Evolutionary conservation across 1,140 invertebrate species (phyloP).

Genomic region (Campoletis sonorensis): DNA sequence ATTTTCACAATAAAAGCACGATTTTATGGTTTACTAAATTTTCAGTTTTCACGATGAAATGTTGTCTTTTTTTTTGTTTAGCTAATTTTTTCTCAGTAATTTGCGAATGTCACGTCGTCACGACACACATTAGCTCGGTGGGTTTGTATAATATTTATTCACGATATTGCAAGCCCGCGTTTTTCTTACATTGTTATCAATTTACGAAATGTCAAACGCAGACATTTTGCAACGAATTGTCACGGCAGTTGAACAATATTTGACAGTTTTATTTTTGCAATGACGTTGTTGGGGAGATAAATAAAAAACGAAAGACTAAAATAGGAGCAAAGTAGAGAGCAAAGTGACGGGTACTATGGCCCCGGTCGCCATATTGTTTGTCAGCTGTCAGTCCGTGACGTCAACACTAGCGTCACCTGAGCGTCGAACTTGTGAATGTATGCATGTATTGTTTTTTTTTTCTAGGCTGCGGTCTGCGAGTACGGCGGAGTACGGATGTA

Average conservation of each 20-base stretch:
- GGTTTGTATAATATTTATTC: too few relatives aligned
- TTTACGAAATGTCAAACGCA: too few relatives aligned
- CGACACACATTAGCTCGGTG: too few relatives aligned
- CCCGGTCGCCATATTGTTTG: conserved; percentile 15
- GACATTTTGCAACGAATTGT: too few relatives aligned
- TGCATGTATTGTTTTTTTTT: not conserved
- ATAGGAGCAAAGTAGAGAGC: not conserved
- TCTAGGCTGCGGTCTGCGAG: not conserved
- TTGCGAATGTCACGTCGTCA: too few relatives aligned
- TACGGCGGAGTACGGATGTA: not conserved
- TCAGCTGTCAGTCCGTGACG: conserved; percentile 23
- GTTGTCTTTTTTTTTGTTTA: not conserved
- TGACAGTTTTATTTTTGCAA: not conserved
- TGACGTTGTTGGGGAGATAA: not conserved
- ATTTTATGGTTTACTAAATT: not conserved
- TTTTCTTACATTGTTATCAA: too few relatives aligned
- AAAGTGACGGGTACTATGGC: not conserved
- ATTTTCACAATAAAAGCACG: not conserved
- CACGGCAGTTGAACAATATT: not conserved
- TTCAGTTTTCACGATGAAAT: not conserved
- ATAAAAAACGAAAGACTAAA: not conserved
- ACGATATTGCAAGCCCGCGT: too few relatives aligned
- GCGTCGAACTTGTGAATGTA: not conserved
- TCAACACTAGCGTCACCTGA: conserved; percentile 1
- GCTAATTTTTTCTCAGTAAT: too few relatives aligned